Conservation (phyloP, 2,113 vertebrate species). For the Gobiocypris rarus region DNA sequence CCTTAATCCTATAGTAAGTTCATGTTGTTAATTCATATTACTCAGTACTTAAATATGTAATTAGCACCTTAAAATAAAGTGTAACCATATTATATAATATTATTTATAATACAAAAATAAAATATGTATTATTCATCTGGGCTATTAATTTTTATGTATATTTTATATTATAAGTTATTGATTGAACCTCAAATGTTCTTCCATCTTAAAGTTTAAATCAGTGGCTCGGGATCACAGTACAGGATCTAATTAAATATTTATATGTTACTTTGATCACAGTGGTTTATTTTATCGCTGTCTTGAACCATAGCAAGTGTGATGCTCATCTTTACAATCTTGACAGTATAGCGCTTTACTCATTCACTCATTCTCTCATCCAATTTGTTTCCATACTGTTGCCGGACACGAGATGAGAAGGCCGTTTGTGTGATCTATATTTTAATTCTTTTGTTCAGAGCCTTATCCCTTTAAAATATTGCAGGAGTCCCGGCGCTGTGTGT, state of each 20-base stretch:
- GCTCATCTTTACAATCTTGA: conserved; percentile 17
- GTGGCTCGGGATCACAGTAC: background rate
- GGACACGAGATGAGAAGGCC: conserved; percentile 62
- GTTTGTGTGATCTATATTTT: conserved; percentile 73
- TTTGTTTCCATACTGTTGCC: conserved; percentile 69
- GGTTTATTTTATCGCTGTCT: background rate
- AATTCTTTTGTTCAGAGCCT: conserved; percentile 70
- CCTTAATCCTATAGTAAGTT: no score
- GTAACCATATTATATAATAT: no score
- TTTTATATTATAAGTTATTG: no score
- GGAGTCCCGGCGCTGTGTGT: conserved; percentile 54
- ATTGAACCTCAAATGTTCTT: background rate
- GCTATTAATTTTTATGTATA: no score
- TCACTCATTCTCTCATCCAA: conserved; percentile 66
- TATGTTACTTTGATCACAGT: background rate
- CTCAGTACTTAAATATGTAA: no score
- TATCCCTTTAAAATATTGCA: conserved; percentile 69
- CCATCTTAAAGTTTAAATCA: background rate
- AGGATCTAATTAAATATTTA: background rate
- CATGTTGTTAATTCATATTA: no score
- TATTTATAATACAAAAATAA: no score
- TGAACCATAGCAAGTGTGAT: background rate
- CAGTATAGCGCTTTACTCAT: conserved; percentile 6
- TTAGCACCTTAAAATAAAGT: no score
- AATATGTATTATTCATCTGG: no score